Percentiles rank a stretch among this genome's conserved stretches.
phyloP scores from a whole-genome alignment of 92 coral and sea anemone species.

The Zoanthus sociatus region DNA sequence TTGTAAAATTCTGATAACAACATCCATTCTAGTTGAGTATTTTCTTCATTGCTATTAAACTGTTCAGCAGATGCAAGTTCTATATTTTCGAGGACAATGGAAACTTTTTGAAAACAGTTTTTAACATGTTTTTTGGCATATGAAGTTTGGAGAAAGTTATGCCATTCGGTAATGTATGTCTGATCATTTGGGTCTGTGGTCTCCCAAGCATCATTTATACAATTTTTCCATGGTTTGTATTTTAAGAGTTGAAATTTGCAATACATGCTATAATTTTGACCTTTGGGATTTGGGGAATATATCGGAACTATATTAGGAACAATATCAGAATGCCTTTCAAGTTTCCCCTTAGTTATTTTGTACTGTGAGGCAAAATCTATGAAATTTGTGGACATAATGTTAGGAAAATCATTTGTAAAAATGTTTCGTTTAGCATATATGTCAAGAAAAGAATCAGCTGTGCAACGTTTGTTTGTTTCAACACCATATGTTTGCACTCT shows the following conservation, averaged over 20 bases:
- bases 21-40: slow-evolving; percentile 61
- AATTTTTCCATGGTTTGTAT: slow-evolving; percentile 55
- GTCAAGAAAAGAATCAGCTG: too few species aligned
- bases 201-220: slow-evolving; percentile 60
- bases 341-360: slow-evolving; percentile 45
- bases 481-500: too few species aligned
- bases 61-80: slow-evolving; percentile 48
- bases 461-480: too few species aligned
- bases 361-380: slow-evolving; percentile 44
- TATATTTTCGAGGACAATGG: slow-evolving; percentile 52
- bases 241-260: slow-evolving; percentile 39
- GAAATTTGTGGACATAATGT: slow-evolving; percentile 59
- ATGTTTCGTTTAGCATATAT: too few species aligned
- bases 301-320: slow-evolving; percentile 59
- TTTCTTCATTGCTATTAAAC: slow-evolving; percentile 4
- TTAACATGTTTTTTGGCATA: slow-evolving; percentile 61
- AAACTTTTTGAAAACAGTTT: slow-evolving; percentile 57
- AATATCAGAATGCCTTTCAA: slow-evolving; percentile 37
- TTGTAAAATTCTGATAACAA: slow-evolving; percentile 56
- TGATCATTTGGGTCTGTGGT: slow-evolving; percentile 48
- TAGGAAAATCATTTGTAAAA: too few species aligned
- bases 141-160: slow-evolving; percentile 56
- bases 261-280: slow-evolving; percentile 43
- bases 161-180: slow-evolving; percentile 54
- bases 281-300: slow-evolving; percentile 44